phyloP scores from a whole-genome alignment of 2,888 invertebrate genomes.

The Aspidiotus destructor region DNA sequence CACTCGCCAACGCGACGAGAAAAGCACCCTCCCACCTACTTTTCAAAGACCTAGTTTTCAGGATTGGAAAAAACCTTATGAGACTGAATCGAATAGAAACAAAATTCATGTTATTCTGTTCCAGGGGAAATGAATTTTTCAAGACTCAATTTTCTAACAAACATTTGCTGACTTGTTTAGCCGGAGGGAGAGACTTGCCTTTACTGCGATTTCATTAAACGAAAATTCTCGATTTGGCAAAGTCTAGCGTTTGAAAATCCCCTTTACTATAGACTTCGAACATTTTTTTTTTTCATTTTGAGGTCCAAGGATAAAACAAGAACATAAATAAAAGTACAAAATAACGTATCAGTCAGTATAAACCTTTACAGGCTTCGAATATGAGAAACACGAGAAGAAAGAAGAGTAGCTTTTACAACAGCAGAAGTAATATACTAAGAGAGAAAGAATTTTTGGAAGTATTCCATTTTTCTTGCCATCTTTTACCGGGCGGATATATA shows the following conservation, averaged over 20 bases:
- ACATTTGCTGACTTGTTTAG: too few relatives aligned
- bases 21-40: too few relatives aligned
- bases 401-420: not conserved
- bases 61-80: too few relatives aligned
- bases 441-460: constrained; percentile 18
- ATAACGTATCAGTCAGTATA: constrained; percentile 20
- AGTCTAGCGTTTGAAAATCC: not conserved
- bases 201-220: too few relatives aligned
- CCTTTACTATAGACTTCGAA: not conserved
- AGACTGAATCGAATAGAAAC: too few relatives aligned
- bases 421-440: not conserved
- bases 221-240: too few relatives aligned
- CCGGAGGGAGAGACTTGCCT: too few relatives aligned
- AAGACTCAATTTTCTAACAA: too few relatives aligned
- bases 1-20: too few relatives aligned
- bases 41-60: too few relatives aligned
- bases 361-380: constrained; percentile 8
- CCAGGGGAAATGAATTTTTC: too few relatives aligned
- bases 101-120: too few relatives aligned
- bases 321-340: constrained; percentile 15
- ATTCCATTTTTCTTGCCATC: constrained; percentile 30
- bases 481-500: constrained; percentile 22
- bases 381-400: constrained; percentile 11
- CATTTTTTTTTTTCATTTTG: not conserved
- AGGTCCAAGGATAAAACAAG: not conserved